Evolutionary conservation across 2,888 invertebrate species (phyloP), one percentile per base, ranked within the genome.

Genomic region (Tanytarsus gracilentus): DNA sequence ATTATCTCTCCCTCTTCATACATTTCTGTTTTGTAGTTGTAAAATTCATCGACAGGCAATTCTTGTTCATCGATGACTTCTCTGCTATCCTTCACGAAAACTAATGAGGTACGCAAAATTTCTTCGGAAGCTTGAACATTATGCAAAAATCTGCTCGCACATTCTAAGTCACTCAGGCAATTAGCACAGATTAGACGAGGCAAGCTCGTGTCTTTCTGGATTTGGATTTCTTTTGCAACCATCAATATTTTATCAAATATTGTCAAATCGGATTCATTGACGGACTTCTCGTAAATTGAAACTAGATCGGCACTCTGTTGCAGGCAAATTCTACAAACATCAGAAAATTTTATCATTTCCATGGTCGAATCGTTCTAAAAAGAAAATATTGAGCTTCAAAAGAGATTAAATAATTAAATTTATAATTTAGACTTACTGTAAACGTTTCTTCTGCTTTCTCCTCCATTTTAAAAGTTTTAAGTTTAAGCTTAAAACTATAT

Each of bases 201-300:
- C n/a, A n/a, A n/a, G n/a, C n/a, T n/a, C n/a, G n/a, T n/a, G n/a
- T n/a, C n/a, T n/a, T n/a, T n/a, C n/a, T n/a, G n/a, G n/a, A n/a
- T n/a, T n/a, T n/a, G n/a, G n/a, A n/a, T n/a, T n/a, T n/a, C n/a
- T n/a, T n/a, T 66, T 3, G 70, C 70, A 61, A 72, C 71, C 49
- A 65, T 64, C 53, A 69, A 67, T 36, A 74, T 72, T 63, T 72
- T 74, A 2, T 73, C 72, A 11, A 68, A 66, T 50, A 71, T 68
- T 7, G 64, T 64, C 44, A 70, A 61, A 9, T 68, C 66, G 2
- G 66, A 64, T 33, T 68, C 67, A 49, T 70, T 70, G n/a, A n/a
- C n/a, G 29, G 49, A 14, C 25, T 66, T 66, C 9, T 68, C 66
- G 52, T 67, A 74, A 11, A 73, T 66, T 4, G 69, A 67, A 11